Evolutionary conservation across 2,797 vertebrate species (phyloP).

Genomic region (Sebastes minor): DNA sequence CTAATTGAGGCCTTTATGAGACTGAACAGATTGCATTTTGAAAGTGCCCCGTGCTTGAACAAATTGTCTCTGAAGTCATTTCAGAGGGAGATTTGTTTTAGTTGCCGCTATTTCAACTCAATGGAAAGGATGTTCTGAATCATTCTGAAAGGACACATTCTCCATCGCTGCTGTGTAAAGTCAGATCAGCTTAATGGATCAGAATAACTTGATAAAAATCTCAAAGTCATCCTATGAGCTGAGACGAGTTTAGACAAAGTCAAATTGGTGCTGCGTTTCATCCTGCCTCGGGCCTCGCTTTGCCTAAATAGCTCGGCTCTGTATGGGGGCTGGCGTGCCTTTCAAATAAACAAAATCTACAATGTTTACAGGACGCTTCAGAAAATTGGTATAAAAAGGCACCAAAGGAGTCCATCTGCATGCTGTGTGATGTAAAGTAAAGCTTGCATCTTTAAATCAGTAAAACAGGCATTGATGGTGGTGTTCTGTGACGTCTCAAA

Average conservation of each 20-base stretch:
- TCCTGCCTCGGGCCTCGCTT: not conserved
- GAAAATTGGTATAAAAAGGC: conserved; percentile 5
- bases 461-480: not conserved
- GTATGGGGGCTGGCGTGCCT: not conserved
- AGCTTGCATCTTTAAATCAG: conserved; percentile 5
- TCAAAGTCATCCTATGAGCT: not conserved
- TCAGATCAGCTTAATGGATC: conserved; percentile 17
- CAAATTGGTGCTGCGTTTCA: not conserved
- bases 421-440: not conserved
- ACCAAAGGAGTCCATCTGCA: not conserved
- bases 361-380: not conserved
- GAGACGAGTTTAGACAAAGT: not conserved
- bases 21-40: conserved; percentile 44
- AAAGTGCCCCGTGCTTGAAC: conserved; percentile 26
- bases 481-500: conserved; percentile 2
- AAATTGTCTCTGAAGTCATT: conserved; percentile 33
- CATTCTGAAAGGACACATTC: conserved; percentile 7
- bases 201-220: conserved; percentile 13
- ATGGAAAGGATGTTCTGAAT: not conserved
- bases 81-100: conserved; percentile 19
- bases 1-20: conserved; percentile 41
- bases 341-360: not conserved
- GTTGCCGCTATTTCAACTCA: conserved; percentile 17
- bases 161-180: not conserved
- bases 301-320: conserved; percentile 1